Percentiles rank a stretch among this genome's conserved stretches.
Conservation (phyloP, 1,140 invertebrate species). For the Parapsyche elsis region DNA sequence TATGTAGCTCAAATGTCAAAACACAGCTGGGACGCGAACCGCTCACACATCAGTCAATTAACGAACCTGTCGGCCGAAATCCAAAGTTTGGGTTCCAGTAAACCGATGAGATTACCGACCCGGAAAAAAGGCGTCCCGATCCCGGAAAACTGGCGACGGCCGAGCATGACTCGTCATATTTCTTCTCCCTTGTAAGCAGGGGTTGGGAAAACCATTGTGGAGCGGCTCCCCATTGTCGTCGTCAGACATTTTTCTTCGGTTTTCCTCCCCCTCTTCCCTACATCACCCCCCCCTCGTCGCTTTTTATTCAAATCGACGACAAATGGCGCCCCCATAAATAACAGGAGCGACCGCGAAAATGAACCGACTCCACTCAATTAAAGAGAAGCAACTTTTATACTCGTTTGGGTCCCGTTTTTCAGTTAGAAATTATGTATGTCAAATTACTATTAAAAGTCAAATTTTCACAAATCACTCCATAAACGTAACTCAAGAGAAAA, state of each 20-base stretch:
- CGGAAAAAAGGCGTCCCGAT: slow-evolving; percentile 45
- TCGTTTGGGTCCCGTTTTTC: no score
- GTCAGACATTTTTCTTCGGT: slow-evolving; percentile 31
- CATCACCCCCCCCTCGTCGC: not conserved
- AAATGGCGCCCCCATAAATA: slow-evolving; percentile 34
- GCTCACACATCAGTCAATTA: not conserved
- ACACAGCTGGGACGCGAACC: not conserved
- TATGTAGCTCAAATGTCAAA: not conserved
- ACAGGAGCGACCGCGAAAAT: slow-evolving; percentile 6
- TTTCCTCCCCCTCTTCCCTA: not conserved
- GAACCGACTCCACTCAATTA: slow-evolving; percentile 7
- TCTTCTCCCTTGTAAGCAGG: not conserved
- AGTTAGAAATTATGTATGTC: no score
- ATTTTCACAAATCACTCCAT: no score
- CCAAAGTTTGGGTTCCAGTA: not conserved
- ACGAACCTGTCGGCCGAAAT: not conserved
- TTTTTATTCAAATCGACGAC: slow-evolving; percentile 36
- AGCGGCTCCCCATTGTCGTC: not conserved
- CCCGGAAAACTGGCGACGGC: slow-evolving; percentile 2
- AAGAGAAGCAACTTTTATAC: not conserved
- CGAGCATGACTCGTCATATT: slow-evolving; percentile 43
- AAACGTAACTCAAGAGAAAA: no score
- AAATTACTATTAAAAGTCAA: no score
- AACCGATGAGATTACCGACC: slow-evolving; percentile 42
- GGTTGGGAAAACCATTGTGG: slow-evolving; percentile 12